Evolutionary conservation across 2,113 vertebrate species (phyloP).

Genomic region (Suncus etruscus): DNA sequence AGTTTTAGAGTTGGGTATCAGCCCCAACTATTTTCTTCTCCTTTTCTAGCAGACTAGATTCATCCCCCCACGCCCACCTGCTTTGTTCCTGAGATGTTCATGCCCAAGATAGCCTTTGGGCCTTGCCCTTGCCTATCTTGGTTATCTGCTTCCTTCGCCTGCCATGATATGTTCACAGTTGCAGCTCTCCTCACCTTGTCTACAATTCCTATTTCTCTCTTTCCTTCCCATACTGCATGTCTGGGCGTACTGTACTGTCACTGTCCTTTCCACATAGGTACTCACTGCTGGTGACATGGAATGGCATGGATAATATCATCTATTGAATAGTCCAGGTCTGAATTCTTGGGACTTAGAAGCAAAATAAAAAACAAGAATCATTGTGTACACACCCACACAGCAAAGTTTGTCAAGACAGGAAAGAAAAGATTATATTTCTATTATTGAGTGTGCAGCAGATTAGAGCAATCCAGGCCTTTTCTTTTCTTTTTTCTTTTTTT

Average conservation of each 20-base stretch:
- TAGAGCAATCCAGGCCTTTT: neutral
- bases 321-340: neutral
- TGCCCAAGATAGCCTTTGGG: neutral
- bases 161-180: neutral
- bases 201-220: neutral
- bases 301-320: neutral
- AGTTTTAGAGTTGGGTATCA: neutral
- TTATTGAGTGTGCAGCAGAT: neutral
- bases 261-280: neutral
- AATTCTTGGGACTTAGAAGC: neutral
- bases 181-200: neutral
- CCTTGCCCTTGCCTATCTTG: neutral
- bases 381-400: neutral
- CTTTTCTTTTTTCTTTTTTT: too few relatives aligned
- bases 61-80: neutral
- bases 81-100: neutral
- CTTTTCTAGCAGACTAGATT: neutral
- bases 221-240: neutral
- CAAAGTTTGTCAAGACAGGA: neutral
- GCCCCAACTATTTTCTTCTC: neutral
- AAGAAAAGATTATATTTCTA: neutral
- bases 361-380: constrained; percentile 20
- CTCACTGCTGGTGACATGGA: neutral
- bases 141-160: neutral
- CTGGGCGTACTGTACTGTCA: neutral